Base-by-base conservation (phyloP, 2,113 vertebrate species). In the Delphinapterus leucas region DNA sequence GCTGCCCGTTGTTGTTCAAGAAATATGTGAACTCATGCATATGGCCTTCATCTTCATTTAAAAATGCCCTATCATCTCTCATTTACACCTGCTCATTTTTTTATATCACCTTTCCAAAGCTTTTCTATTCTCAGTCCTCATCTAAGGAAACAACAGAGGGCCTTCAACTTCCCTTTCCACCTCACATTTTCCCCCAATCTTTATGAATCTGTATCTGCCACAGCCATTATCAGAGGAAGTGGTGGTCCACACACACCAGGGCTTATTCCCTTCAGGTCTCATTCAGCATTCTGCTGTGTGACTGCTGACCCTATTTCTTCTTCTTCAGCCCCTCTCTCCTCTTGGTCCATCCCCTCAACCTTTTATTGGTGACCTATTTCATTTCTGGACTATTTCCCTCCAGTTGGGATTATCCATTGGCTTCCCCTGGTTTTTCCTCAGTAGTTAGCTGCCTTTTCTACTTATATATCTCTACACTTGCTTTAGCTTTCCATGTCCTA, bases 161-260 rank as follows among this genome's bases (percentile, higher is more conserved):
- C 5, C 14, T 47, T 90, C 18, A 49, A 31, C 1, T 26, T 83
- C 26, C 15, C 38, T 60, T 67, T 63, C 58, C 3, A 8, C 0
- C 13, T 28, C 28, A 36, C 1, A 26, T 58, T n/a, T 83, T 58
- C 7, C 21, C 0, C 2, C 4, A 3, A 6, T 53, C 18, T 83
- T 33, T 20, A n/a, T 53, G 49, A 61, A 73, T 9, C 41, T 90
- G 1, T 4, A 33, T 67, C 67, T 73, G 25, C 7, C 26, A 20
- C 13, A 55, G 23, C 55, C 20, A 33, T 31, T 25, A 36, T 71
- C 33, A 47, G 1, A 79, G 33, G 6, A 38, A 81, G 10, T 4
- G 5, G 8, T 5, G 13, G 18, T 5, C 49, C 11, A 3, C 26
- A 70, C 61, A 17, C 1, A 0, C 4, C 7, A 0, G 11, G 10